A percentile compares a stretch with the other conserved stretches of the same genome.
Conservation (phyloP, 2,113 vertebrate genomes). For the Phylloscopus whistleri region DNA sequence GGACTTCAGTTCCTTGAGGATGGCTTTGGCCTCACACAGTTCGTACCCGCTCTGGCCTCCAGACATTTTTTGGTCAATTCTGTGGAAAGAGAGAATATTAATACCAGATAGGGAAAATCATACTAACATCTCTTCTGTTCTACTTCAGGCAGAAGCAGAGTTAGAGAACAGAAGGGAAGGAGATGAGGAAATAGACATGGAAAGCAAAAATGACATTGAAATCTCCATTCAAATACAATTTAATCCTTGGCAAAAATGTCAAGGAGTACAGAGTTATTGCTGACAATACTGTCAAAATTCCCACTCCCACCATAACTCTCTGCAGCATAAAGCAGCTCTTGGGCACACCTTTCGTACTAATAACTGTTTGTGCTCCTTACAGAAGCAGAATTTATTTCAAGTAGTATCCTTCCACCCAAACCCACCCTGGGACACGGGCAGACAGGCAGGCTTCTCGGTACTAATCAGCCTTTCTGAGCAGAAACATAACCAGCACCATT, state of each 20-base stretch:
- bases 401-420: neutral
- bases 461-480: neutral
- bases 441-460: neutral
- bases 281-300: neutral
- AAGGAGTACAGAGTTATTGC: neutral
- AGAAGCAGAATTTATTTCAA: neutral
- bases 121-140: neutral
- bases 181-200: neutral
- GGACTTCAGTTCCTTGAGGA: slow-evolving; percentile 81
- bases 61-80: slow-evolving; percentile 88
- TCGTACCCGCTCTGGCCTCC: slow-evolving; percentile 82
- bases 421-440: neutral
- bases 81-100: slow-evolving; percentile 36
- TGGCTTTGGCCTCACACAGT: slow-evolving; percentile 83
- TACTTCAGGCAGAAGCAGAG: neutral
- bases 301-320: neutral
- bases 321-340: neutral
- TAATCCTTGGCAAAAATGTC: neutral
- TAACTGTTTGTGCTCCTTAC: neutral
- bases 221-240: neutral
- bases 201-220: neutral
- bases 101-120: neutral
- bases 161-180: neutral
- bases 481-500: neutral
- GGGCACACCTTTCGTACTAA: neutral